Percentiles rank a stretch among this genome's conserved stretches.
phyloP scores from a whole-genome alignment of 2,113 vertebrate species.

The Hippoglossus stenolepis region DNA sequence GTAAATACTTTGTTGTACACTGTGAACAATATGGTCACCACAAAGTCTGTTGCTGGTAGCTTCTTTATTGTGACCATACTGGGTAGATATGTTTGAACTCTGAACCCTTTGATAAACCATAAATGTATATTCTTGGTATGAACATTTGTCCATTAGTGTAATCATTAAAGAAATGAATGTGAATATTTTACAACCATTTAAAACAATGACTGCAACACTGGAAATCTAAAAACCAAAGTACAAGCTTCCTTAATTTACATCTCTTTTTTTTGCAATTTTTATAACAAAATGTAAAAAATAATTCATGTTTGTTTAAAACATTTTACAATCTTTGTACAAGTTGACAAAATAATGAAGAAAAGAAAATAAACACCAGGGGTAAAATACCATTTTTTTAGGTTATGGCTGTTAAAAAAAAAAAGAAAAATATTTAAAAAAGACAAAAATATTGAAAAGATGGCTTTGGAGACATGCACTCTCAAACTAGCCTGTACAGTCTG shows the following conservation, averaged over 20 bases:
- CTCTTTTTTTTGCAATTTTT: constrained; percentile 52
- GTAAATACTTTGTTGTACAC: constrained; percentile 12
- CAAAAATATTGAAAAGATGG: constrained; percentile 56
- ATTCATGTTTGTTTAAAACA: constrained; percentile 71
- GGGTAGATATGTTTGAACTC: constrained; percentile 51
- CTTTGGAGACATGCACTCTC: constrained; percentile 73
- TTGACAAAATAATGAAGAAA: constrained; percentile 59
- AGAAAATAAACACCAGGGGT: constrained; percentile 41
- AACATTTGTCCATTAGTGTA: constrained; percentile 67
- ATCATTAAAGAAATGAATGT: constrained; percentile 61
- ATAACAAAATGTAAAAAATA: constrained; percentile 78
- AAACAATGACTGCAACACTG: constrained; percentile 86
- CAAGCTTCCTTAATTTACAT: constrained; percentile 63
- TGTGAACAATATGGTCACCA: constrained; percentile 31
- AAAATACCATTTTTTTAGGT: constrained; percentile 7
- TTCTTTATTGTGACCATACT: constrained; percentile 62
- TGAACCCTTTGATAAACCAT: constrained; percentile 31
- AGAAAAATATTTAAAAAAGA: constrained; percentile 1
- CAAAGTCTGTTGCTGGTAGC: constrained; percentile 18
- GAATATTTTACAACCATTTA: constrained; percentile 85
- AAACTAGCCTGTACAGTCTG: constrained; percentile 63
- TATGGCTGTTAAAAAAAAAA: constrained; percentile 39
- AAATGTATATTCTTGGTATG: constrained; percentile 36
- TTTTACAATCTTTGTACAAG: constrained; percentile 74
- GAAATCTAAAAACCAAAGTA: constrained; percentile 64